Conservation (phyloP, 2,797 vertebrate species). For the Manis crassicaudata region DNA sequence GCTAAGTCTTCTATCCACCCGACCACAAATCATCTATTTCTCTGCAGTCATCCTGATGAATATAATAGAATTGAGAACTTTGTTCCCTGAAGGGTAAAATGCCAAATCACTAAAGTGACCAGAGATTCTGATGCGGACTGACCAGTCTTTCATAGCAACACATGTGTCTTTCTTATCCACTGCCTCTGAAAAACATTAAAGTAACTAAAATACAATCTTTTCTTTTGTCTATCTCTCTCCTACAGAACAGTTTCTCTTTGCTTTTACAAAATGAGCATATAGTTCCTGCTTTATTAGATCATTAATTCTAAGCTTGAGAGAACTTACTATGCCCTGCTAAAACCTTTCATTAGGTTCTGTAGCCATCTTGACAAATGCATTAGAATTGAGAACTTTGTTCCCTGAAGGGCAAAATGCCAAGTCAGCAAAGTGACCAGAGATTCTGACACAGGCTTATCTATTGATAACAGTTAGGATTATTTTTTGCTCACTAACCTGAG, state of each 20-base stretch:
- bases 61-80: neutral
- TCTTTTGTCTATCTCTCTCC: slow-evolving; percentile 13
- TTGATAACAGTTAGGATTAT: neutral
- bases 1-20: neutral
- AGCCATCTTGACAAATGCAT: neutral
- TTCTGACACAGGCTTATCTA: neutral
- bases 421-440: neutral
- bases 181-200: neutral
- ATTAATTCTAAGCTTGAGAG: slow-evolving; percentile 53
- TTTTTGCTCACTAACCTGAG: slow-evolving; percentile 11
- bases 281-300: slow-evolving; percentile 58
- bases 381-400: neutral
- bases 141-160: neutral
- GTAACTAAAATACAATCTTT: slow-evolving; percentile 7
- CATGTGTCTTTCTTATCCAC: neutral
- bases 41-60: neutral
- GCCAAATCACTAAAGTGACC: neutral
- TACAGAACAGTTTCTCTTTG: slow-evolving; percentile 30
- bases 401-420: neutral
- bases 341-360: neutral
- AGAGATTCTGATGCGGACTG: neutral
- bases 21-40: neutral
- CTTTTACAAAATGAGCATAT: neutral
- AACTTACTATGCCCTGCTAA: slow-evolving; percentile 43
- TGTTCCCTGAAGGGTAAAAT: neutral